phyloP scores from a whole-genome alignment of 2,113 vertebrate genomes.

The Cygnus buccinator region DNA sequence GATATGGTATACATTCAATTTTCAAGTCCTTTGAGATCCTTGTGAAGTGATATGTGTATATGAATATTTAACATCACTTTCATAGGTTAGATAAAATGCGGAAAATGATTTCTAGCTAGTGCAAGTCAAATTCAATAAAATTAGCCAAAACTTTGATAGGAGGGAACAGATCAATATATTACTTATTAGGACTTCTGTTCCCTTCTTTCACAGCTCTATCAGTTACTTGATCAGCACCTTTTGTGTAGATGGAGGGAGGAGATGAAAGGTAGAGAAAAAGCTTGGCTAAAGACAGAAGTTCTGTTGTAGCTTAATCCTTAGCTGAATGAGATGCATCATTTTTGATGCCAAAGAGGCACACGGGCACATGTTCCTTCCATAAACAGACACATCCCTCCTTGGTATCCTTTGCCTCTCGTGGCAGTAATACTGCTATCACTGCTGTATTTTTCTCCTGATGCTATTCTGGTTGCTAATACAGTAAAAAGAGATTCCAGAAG shows the following conservation, averaged over 20 bases:
- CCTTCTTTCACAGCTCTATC: background rate
- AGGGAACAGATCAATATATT: background rate
- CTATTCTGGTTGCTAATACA: background rate
- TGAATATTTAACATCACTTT: background rate
- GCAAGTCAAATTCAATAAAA: background rate
- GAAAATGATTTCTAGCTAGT: background rate
- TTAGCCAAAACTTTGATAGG: background rate
- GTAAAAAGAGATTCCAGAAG: background rate
- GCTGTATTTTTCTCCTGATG: background rate
- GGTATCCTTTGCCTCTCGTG: background rate
- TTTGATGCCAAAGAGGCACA: background rate
- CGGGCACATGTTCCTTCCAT: background rate
- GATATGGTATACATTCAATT: background rate
- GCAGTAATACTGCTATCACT: background rate
- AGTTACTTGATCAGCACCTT: background rate
- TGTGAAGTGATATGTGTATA: background rate
- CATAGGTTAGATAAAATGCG: background rate
- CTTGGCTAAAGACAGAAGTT: background rate
- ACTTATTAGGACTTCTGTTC: background rate
- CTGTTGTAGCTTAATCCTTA: background rate
- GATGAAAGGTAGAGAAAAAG: background rate
- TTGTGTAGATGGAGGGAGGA: background rate
- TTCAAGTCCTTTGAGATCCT: background rate
- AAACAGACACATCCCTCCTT: background rate
- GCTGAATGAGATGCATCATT: background rate